phyloP scores from a whole-genome alignment of 2,888 invertebrate species.

The Dorcus hopei region DNA sequence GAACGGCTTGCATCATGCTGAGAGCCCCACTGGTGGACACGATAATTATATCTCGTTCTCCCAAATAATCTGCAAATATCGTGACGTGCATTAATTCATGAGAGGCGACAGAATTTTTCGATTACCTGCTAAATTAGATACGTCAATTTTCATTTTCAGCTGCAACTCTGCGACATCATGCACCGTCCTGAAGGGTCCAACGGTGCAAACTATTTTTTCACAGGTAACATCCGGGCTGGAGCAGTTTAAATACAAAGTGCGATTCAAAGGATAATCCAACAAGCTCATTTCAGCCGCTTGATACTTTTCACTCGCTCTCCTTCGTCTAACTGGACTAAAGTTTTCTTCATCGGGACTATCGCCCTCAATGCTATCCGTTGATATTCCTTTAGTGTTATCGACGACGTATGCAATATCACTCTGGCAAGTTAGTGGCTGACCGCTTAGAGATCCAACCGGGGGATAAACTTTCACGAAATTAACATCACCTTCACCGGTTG shows the following conservation, averaged over 20 bases:
- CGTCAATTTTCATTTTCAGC: slow-evolving; percentile 41
- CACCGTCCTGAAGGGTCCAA: slow-evolving; percentile 41
- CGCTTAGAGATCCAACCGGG: slow-evolving; percentile 28
- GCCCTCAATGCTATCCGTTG: not conserved
- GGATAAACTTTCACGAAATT: slow-evolving; percentile 29
- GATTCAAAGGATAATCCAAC: slow-evolving; percentile 22
- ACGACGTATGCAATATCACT: slow-evolving; percentile 30
- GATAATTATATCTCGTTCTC: slow-evolving; percentile 42
- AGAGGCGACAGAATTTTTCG: slow-evolving; percentile 9
- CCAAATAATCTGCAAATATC: slow-evolving; percentile 31
- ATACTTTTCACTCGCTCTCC: not conserved
- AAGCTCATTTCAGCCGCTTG: not conserved
- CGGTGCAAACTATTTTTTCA: slow-evolving; percentile 35
- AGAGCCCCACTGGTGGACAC: slow-evolving; percentile 42
- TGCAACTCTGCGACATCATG: slow-evolving; percentile 40
- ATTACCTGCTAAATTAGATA: slow-evolving; percentile 40
- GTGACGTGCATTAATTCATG: slow-evolving; percentile 6
- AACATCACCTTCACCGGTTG: slow-evolving; percentile 10
- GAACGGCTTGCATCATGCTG: slow-evolving; percentile 32
- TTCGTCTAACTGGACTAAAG: not conserved
- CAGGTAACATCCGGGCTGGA: not conserved
- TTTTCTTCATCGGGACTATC: slow-evolving; percentile 1
- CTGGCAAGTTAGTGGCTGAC: slow-evolving; percentile 33
- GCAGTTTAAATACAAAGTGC: slow-evolving; percentile 45
- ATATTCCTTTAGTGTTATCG: slow-evolving; percentile 5